Conservation (phyloP, 2,797 vertebrate genomes). For the Delichon dasypus region DNA sequence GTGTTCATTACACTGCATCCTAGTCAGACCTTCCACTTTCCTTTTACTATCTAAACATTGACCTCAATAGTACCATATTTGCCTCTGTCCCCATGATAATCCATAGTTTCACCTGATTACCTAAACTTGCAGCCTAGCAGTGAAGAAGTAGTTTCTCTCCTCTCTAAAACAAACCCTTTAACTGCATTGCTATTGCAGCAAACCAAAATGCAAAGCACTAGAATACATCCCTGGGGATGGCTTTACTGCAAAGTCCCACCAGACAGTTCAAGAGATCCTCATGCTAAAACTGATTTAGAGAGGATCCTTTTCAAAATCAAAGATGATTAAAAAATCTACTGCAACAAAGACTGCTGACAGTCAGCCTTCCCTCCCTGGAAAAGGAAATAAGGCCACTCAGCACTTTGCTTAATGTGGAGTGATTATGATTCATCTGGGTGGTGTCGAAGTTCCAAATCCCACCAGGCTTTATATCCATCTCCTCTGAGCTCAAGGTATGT, state of each 20-base stretch:
- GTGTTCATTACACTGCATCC: not conserved
- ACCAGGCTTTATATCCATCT: not conserved
- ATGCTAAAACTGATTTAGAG: not conserved
- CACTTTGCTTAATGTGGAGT: not conserved
- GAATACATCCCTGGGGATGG: fast-evolving
- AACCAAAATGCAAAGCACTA: not conserved
- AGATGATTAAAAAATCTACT: not conserved
- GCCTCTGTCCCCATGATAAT: not conserved
- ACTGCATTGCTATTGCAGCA: not conserved
- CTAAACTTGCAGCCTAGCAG: not conserved
- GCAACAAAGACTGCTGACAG: not conserved
- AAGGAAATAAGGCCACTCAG: conserved; percentile 25
- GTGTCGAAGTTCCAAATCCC: not conserved
- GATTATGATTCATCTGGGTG: conserved; percentile 5
- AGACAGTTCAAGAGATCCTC: not conserved
- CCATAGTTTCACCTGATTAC: not conserved
- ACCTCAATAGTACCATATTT: not conserved
- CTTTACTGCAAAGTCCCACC: not conserved
- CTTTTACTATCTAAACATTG: not conserved
- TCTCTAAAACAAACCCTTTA: not conserved
- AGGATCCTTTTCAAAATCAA: not conserved
- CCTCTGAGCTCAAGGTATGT: not conserved
- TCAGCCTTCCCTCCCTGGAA: not conserved
- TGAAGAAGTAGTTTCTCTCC: not conserved
- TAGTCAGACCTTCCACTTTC: not conserved